Evolutionary conservation across 2,113 vertebrate genomes (phyloP).

Genomic region (Etia nguti): DNA sequence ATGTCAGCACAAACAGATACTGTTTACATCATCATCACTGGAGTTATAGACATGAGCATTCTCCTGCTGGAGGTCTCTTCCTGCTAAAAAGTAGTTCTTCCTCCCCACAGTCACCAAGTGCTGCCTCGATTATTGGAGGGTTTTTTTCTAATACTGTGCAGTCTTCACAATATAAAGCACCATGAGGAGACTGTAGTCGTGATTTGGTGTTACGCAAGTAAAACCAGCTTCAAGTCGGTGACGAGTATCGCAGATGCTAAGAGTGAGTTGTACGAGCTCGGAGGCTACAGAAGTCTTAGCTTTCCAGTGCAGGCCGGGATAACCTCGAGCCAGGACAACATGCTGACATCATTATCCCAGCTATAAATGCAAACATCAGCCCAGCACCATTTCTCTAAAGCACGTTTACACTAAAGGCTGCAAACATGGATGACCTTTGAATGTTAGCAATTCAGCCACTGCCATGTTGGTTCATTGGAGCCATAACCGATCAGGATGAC

Average conservation of each 20-base stretch:
- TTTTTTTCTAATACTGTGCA: neutral
- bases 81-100: neutral
- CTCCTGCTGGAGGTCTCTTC: neutral
- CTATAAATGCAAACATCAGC: neutral
- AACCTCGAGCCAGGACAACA: neutral
- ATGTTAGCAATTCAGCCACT: neutral
- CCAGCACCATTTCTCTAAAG: neutral
- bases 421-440: neutral
- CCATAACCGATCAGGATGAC: neutral
- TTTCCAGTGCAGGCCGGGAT: neutral
- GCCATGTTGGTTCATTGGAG: neutral
- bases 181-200: neutral
- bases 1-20: neutral
- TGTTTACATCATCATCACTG: neutral
- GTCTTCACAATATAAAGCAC: neutral
- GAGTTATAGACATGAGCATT: neutral
- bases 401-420: neutral
- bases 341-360: neutral
- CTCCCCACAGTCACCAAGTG: neutral
- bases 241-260: neutral
- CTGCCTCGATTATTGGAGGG: neutral
- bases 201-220: neutral
- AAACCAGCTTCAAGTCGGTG: neutral
- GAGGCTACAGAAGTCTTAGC: neutral
- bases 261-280: neutral